A percentile compares a stretch with the other conserved stretches of the same genome.
Conservation (phyloP, 2,888 invertebrate genomes). For the Plagodis pulveraria region DNA sequence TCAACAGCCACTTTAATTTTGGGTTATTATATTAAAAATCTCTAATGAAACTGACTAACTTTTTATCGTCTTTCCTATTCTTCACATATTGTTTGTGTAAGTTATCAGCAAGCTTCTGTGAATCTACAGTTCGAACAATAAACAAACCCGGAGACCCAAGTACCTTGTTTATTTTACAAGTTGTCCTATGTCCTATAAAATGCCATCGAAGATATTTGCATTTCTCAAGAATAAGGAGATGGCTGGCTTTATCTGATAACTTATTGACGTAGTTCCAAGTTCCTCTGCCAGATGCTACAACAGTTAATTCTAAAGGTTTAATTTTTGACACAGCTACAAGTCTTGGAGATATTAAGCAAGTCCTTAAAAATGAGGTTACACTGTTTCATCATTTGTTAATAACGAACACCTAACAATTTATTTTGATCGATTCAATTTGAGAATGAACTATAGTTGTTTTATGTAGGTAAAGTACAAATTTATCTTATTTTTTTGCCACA, state of each 20-base stretch:
- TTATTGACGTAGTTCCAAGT: slow-evolving; percentile 99
- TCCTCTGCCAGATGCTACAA: slow-evolving; percentile 95
- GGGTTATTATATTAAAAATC: too few species aligned
- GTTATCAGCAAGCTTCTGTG: slow-evolving; percentile 91
- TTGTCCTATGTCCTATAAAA: slow-evolving; percentile 98
- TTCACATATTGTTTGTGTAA: slow-evolving; percentile 91
- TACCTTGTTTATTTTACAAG: slow-evolving; percentile 96
- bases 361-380: slow-evolving; percentile 73
- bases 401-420: too few species aligned
- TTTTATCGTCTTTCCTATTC: slow-evolving; percentile 80
- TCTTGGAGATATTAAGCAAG: slow-evolving; percentile 84
- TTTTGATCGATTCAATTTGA: background rate
- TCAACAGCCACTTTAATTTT: too few species aligned
- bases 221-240: slow-evolving; percentile 88
- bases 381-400: too few species aligned
- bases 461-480: slow-evolving; percentile 17
- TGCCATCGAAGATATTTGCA: slow-evolving; percentile 98
- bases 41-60: slow-evolving; percentile 63
- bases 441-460: background rate
- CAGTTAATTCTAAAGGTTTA: slow-evolving; percentile 91
- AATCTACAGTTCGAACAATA: slow-evolving; percentile 96
- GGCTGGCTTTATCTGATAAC: slow-evolving; percentile 91
- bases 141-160: slow-evolving; percentile 90
- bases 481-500: slow-evolving; percentile 84
- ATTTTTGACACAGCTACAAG: slow-evolving; percentile 98